Evolutionary conservation across 2,797 vertebrate species (phyloP).

Genomic region (Passerculus sandwichensis): DNA sequence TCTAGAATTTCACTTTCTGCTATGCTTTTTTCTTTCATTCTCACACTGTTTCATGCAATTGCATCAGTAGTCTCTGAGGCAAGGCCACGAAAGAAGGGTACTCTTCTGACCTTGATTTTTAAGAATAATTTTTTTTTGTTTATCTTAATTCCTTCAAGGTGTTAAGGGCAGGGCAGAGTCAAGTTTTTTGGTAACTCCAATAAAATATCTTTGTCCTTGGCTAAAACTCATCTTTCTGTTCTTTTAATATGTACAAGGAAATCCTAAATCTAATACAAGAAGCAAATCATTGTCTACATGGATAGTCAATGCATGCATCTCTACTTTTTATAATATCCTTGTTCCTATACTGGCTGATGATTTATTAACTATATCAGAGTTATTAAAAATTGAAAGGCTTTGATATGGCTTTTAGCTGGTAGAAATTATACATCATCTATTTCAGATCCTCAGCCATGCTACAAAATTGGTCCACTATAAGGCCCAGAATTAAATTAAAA

Average conservation of each 20-base stretch:
- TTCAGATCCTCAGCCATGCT: not conserved
- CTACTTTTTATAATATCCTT: not conserved
- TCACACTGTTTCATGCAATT: not conserved
- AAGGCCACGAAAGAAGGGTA: not conserved
- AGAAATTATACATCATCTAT: slow-evolving; percentile 1
- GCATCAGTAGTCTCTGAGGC: not conserved
- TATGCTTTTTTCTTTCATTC: not conserved
- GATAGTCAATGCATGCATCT: not conserved
- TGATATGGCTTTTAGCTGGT: slow-evolving; percentile 1
- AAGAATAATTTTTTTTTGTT: not conserved
- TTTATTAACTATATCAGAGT: not conserved
- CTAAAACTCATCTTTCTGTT: not conserved
- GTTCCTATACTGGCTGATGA: not conserved
- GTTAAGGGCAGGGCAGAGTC: not conserved
- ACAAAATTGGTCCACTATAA: not conserved
- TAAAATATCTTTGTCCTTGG: not conserved
- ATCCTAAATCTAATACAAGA: not conserved
- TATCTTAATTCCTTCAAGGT: not conserved
- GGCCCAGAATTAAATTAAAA: slow-evolving; percentile 29
- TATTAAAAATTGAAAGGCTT: slow-evolving; percentile 25
- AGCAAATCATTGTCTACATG: not conserved
- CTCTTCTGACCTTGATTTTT: not conserved
- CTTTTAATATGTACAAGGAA: not conserved
- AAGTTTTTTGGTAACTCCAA: not conserved
- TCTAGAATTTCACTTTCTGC: not conserved